phyloP scores from a whole-genome alignment of 2,113 vertebrate genomes.

The Ailurus styani region DNA sequence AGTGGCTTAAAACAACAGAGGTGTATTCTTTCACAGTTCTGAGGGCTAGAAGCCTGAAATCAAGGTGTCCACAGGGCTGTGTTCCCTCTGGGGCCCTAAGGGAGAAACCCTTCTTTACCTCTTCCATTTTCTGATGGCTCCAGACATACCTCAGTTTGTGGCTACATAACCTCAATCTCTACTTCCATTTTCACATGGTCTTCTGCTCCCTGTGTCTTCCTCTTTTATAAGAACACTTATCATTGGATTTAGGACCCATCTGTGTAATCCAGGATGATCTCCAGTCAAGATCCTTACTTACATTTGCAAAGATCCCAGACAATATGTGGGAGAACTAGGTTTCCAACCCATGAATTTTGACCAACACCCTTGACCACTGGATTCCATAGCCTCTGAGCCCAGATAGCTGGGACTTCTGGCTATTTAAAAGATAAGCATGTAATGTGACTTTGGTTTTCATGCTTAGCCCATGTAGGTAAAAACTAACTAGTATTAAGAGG shows the following conservation, averaged over 20 bases:
- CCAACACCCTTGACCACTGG: not conserved
- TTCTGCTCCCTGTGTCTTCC: not conserved
- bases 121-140: not conserved
- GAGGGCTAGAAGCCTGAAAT: not conserved
- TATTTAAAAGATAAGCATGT: not conserved
- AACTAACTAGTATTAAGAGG: not conserved
- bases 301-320: not conserved
- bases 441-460: not conserved
- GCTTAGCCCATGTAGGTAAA: not conserved
- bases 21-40: not conserved
- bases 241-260: not conserved
- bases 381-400: not conserved
- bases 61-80: not conserved
- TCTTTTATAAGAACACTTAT: not conserved
- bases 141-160: not conserved
- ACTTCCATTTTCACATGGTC: not conserved
- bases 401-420: not conserved
- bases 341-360: not conserved
- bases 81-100: not conserved
- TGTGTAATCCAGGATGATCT: not conserved
- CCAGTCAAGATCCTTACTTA: not conserved
- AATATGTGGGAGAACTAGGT: not conserved
- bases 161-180: not conserved
- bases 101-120: not conserved
- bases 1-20: not conserved